These are phyloP conservation scores for Apodemia duryi DNA, from an alignment of 2,888 invertebrate genomes.

Conservation along the genomic window DNA sequence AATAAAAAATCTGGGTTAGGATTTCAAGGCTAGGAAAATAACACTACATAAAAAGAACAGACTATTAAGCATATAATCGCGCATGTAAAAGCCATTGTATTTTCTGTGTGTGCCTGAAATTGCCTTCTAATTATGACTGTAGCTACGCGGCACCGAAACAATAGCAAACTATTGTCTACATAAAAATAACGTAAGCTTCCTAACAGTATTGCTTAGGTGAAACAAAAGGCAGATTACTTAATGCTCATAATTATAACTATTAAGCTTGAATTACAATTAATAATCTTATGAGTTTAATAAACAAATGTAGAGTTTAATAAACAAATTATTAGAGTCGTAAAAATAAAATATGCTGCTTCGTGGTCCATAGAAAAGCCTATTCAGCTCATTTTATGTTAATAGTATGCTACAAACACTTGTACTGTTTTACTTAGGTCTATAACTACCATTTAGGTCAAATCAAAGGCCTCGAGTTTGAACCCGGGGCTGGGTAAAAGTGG, in stretches of 20 bases:
- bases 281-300: background rate
- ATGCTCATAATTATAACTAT: background rate
- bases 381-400: too few relatives aligned
- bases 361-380: too few relatives aligned
- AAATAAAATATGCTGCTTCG: too few relatives aligned
- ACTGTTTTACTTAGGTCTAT: too few relatives aligned
- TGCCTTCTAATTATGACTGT: conserved; percentile 8
- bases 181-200: conserved; percentile 5
- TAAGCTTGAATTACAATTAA: background rate
- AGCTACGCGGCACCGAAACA: background rate
- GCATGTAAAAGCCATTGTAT: conserved; percentile 10
- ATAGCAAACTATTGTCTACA: conserved; percentile 7
- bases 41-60: background rate
- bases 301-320: too few relatives aligned
- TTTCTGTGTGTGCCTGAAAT: conserved; percentile 1
- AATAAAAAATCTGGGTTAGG: too few relatives aligned
- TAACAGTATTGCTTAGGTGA: background rate
- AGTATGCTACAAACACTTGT: too few relatives aligned
- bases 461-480: too few relatives aligned
- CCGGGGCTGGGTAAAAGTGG: too few relatives aligned
- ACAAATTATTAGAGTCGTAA: too few relatives aligned
- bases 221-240: conserved; percentile 4
- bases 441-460: too few relatives aligned
- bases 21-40: background rate
- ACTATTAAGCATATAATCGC: background rate